These are phyloP conservation scores for Halichoeres trimaculatus DNA, from an alignment of 2,113 vertebrate species.

Conservation along the genomic window DNA sequence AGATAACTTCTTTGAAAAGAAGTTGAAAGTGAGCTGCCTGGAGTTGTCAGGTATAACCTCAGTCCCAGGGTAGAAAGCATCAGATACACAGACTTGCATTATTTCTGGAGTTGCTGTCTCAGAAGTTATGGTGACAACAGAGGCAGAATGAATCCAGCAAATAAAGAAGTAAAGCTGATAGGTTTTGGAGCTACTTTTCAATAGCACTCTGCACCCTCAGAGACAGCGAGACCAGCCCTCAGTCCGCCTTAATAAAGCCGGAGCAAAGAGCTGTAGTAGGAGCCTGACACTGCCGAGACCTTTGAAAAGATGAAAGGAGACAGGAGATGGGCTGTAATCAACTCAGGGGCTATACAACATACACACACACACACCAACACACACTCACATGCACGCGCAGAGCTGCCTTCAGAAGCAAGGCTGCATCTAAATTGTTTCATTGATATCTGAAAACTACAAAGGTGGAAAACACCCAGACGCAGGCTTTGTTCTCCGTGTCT, in stretches of 20 bases:
- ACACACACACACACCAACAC: conserved; percentile 10
- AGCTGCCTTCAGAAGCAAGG: neutral
- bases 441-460: conserved; percentile 31
- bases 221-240: conserved; percentile 10
- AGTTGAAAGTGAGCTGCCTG: too few species aligned
- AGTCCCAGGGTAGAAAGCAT: too few species aligned
- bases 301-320: conserved; percentile 53
- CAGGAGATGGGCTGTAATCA: conserved; percentile 53
- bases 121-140: neutral
- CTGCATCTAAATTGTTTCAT: conserved; percentile 37
- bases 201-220: conserved; percentile 2
- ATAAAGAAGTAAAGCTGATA: neutral
- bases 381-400: conserved; percentile 16
- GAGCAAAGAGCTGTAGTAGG: conserved; percentile 38
- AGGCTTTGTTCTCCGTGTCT: too few species aligned
- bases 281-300: conserved; percentile 49
- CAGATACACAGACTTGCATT: neutral
- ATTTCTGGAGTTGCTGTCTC: neutral
- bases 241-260: conserved; percentile 47
- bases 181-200: neutral
- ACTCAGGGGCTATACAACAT: conserved; percentile 23
- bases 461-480: conserved; percentile 8
- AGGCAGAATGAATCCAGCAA: neutral
- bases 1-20: too few species aligned
- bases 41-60: too few species aligned